Evolutionary conservation across 2,797 vertebrate genomes (phyloP).

Genomic region (Taenioides sp.): DNA sequence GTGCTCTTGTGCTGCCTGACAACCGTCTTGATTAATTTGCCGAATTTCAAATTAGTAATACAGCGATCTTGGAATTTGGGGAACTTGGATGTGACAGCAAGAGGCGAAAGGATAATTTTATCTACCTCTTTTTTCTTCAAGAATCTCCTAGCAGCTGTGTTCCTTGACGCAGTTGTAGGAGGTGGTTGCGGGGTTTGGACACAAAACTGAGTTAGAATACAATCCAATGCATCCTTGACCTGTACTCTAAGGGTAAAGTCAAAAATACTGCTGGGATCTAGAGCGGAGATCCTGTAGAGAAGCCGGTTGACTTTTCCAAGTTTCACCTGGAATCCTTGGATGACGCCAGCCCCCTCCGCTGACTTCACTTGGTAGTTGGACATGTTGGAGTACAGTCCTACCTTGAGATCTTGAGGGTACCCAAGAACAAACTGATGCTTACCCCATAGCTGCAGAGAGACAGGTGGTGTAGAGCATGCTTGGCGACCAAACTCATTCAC

Average conservation of each 20-base stretch:
- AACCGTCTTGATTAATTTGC: conserved; percentile 92
- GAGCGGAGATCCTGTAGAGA: conserved; percentile 86
- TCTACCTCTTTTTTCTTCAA: conserved; percentile 95
- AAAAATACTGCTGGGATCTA: conserved; percentile 80
- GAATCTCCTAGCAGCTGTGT: conserved; percentile 84
- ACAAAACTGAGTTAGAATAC: conserved; percentile 92
- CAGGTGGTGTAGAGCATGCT: conserved; percentile 77
- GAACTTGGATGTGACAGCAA: conserved; percentile 86
- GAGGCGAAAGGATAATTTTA: conserved; percentile 91
- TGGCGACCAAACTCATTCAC: conserved; percentile 86
- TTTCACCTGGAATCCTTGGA: conserved; percentile 91
- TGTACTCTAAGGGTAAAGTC: conserved; percentile 94
- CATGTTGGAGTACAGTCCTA: conserved; percentile 95
- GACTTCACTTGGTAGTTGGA: conserved; percentile 88
- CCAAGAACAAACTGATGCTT: conserved; percentile 89
- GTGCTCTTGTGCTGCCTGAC: conserved; percentile 92
- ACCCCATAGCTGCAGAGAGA: conserved; percentile 95
- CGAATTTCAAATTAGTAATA: conserved; percentile 87
- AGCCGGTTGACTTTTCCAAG: conserved; percentile 92
- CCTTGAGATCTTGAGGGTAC: conserved; percentile 88
- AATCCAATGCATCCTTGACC: conserved; percentile 87
- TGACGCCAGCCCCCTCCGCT: conserved; percentile 80
- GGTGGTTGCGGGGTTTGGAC: conserved; percentile 92
- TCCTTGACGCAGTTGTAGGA: conserved; percentile 80
- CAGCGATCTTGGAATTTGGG: conserved; percentile 92